Base-by-base conservation (phyloP, 2,797 vertebrate genomes). In the Alca torda region DNA sequence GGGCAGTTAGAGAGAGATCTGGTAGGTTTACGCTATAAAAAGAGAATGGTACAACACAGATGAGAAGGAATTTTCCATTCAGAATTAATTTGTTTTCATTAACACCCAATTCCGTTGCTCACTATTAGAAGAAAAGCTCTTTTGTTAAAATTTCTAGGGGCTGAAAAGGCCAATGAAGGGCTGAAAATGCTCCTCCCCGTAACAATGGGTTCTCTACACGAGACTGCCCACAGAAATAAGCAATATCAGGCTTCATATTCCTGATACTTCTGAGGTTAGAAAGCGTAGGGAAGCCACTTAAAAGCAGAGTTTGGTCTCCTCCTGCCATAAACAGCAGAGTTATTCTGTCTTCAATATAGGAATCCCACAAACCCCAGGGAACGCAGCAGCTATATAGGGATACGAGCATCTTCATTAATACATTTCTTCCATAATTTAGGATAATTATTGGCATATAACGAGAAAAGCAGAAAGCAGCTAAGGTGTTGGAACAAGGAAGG, bases 71-170 rank as follows among this genome's bases (percentile, higher is more conserved):
- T 96, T 96, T 95, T 95, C 96, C 94, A 96, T 94, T 96, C 96
- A 96, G 80, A 94, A 95, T 95, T 94, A 95, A 97, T 96, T 92
- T 95, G 93, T 93, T 93, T 93, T 93, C 91, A 96, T 97, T 96
- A 97, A 86, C 93, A 97, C 94, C 80, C 96, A 95, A 94, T 91
- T 86, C 85, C 65, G 69, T 11, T 24, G 89, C 94, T 91, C 73
- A 41, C 77, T 76, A 93, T 84, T 86, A 90, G 77, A 93, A 96
- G 94, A 96, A 97, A 95, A 95, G 90, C 84, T 79, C 90, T 89
- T 95, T 90, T 95, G 95, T 96, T 91, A 60, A 43, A 35, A 35
- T 45, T 95, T 60, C 67, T 39, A 89, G 74, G 85, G 93, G 65
- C 79, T 67, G 70, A 75, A 94, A 95, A 95, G 82, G 83, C 83